Base-by-base conservation (phyloP, 2,113 vertebrate genomes). In the Macquaria ambigua region DNA sequence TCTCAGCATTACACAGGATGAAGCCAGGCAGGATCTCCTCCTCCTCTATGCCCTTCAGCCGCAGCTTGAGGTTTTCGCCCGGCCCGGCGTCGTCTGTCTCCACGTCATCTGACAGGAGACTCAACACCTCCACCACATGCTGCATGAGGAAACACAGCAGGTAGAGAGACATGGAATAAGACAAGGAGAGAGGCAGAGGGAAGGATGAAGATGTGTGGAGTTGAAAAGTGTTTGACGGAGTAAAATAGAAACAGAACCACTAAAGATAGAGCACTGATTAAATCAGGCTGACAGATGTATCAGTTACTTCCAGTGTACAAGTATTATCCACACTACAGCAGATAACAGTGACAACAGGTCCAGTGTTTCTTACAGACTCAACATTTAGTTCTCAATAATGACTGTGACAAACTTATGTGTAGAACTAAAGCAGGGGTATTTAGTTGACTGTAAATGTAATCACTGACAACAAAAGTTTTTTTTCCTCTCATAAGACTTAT, bases 11-110 rank as follows among this genome's bases (percentile, higher is more conserved):
- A 91, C 98, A 99, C 77, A 99, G 97, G 90, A 99, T 98, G 89
- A 99, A 99, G 76, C 98, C 98, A 1, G 98, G 98, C 74, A 99
- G 96, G 74, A 99, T 99, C 94, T 99, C 98, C 61, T 99, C 98
- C 59, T 99, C 98, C 94, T 99, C 98, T 41, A 99, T 99, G 91
- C 98, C 98, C 90, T 99, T 99, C 88, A 99, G 97, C 71, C 98
- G 93, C 78, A 99, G 96, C 93, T 99, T 99, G 52, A 99, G 96
- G 94, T 99, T 99, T 94, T 99, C 98, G 43, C 98, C 98, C 12
- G 98, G 97, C 12, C 89, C 94, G n/a, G 98, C 98, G 16, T 97
- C 96, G 7, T 99, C 98, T 0, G 98, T 99, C 95, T 99, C 98
- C 91, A 99, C 95, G 8, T 99, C 98, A 79, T 99, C 98, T 14